A percentile compares a stretch with the other conserved stretches of the same genome.
phyloP scores from a whole-genome alignment of 2,113 vertebrate genomes.

The Terrapene triunguis region DNA sequence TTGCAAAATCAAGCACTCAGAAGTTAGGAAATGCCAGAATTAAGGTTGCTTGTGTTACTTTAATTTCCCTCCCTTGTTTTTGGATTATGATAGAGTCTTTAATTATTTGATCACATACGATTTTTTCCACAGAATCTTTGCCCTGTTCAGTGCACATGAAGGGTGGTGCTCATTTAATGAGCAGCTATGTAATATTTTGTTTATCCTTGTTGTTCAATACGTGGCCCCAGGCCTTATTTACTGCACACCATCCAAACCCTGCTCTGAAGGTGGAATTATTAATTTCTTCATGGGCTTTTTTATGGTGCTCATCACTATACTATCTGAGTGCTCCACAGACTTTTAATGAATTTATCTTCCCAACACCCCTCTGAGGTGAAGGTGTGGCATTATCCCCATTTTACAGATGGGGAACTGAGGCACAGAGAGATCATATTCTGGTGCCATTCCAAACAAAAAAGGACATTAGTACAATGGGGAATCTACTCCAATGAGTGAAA shows the following conservation, averaged over 20 bases:
- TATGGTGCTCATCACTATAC: not conserved
- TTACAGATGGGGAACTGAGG: slow-evolving; percentile 23
- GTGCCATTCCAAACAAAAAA: not conserved
- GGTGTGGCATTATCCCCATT: rapidly evolving
- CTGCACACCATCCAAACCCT: not conserved
- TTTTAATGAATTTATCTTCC: not conserved
- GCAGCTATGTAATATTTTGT: not conserved
- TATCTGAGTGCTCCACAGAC: not conserved
- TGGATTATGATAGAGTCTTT: not conserved
- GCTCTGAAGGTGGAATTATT: not conserved
- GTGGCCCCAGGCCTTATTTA: not conserved
- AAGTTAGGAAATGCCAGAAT: not conserved
- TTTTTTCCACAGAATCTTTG: not conserved
- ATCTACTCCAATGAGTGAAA: not conserved
- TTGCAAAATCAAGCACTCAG: not conserved
- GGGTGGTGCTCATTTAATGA: not conserved
- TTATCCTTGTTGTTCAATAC: not conserved
- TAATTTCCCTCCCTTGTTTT: not conserved
- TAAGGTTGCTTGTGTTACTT: not conserved
- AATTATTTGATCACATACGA: not conserved
- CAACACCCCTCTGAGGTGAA: not conserved
- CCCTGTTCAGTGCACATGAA: not conserved
- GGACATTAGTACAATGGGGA: not conserved
- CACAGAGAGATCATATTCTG: not conserved
- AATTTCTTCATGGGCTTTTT: not conserved